Evolutionary conservation across 2,113 vertebrate genomes (phyloP).

Genomic region (Rousettus leschenaultii): DNA sequence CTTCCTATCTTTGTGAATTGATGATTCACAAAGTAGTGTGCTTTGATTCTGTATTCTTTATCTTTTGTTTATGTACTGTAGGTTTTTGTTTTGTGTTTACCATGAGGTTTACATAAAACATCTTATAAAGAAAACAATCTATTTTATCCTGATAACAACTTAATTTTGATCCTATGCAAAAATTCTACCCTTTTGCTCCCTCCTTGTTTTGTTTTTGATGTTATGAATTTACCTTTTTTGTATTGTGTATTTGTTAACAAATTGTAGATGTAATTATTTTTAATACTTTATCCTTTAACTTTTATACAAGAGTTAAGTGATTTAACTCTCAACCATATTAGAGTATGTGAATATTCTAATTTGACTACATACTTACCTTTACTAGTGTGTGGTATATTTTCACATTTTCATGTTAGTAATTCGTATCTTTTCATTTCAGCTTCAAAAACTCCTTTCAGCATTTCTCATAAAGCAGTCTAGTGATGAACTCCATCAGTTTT

Average conservation of each 20-base stretch:
- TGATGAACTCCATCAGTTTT: background rate
- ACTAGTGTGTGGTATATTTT: background rate
- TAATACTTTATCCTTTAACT: background rate
- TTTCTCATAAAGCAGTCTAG: background rate
- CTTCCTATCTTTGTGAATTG: background rate
- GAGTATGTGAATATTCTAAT: background rate
- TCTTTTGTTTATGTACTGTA: background rate
- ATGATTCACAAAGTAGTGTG: background rate
- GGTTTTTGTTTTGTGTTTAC: background rate
- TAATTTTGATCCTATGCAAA: background rate
- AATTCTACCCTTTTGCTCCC: background rate
- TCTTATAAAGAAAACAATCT: background rate
- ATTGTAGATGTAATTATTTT: background rate
- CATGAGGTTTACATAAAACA: background rate
- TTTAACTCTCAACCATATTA: background rate
- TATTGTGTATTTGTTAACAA: background rate
- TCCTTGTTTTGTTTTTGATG: background rate
- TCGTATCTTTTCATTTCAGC: background rate
- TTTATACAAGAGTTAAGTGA: background rate
- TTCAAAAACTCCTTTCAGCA: background rate
- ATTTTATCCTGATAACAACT: background rate
- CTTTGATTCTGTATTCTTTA: background rate
- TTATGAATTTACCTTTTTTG: background rate
- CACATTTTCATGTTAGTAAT: background rate
- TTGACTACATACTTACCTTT: background rate